Evolutionary conservation across 2,797 vertebrate species (phyloP).

Genomic region (Muraenolepis orangiensis): DNA sequence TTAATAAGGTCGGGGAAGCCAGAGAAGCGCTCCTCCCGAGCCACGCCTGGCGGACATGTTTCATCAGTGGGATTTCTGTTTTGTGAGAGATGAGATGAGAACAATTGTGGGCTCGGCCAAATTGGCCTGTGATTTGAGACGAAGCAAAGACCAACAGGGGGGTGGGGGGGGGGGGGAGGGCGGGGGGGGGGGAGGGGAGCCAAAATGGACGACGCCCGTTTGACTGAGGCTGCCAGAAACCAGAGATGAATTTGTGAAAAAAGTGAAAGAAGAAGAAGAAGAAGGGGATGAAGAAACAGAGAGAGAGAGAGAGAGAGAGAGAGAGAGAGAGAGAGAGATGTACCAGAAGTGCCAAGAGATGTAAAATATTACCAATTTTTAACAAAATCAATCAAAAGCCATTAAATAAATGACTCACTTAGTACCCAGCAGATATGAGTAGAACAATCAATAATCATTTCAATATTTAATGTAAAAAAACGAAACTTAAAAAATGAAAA

Average conservation of each 20-base stretch:
- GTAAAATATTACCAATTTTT: slow-evolving; percentile 39
- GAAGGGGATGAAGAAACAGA: slow-evolving; percentile 6
- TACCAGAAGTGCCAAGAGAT: slow-evolving; percentile 13
- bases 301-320: background rate
- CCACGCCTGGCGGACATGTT: slow-evolving; percentile 1
- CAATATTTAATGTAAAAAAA: background rate
- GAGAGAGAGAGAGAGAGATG: slow-evolving; percentile 11
- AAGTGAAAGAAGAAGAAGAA: slow-evolving; percentile 7
- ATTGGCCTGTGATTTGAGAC: slow-evolving; percentile 58
- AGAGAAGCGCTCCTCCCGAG: slow-evolving; percentile 47
- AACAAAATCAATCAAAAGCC: slow-evolving; percentile 45
- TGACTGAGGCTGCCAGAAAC: slow-evolving; percentile 10
- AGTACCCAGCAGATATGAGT: slow-evolving; percentile 39
- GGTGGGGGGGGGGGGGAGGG: no score
- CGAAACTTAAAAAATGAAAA: background rate
- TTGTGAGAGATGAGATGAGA: slow-evolving; percentile 35
- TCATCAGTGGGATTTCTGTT: slow-evolving; percentile 32
- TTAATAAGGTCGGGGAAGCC: slow-evolving; percentile 48
- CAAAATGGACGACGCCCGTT: slow-evolving; percentile 28
- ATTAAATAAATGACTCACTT: slow-evolving; percentile 60
- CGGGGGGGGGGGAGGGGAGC: no score
- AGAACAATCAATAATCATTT: background rate
- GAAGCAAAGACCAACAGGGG: slow-evolving; percentile 40
- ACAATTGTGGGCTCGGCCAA: slow-evolving; percentile 53
- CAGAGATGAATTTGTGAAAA: slow-evolving; percentile 25